Conservation (phyloP, 2,797 vertebrate species). For the Meriones psammophilus region DNA sequence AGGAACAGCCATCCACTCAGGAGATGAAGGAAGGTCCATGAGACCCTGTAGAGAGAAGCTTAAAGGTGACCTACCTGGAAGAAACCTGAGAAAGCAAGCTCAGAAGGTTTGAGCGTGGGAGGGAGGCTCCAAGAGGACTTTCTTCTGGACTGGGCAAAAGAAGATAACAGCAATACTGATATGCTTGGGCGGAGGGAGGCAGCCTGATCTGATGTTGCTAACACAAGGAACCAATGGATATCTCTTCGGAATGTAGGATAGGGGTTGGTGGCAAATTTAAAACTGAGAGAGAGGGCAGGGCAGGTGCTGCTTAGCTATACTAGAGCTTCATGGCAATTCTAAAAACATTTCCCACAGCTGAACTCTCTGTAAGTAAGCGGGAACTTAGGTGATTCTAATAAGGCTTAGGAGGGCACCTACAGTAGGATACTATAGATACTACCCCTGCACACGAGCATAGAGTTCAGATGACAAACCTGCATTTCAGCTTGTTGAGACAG, state of each 20-base stretch:
- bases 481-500: not conserved
- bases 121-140: not conserved
- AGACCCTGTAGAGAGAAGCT: not conserved
- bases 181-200: not conserved
- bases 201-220: not conserved
- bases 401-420: not conserved
- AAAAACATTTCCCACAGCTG: not conserved
- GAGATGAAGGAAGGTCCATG: not conserved
- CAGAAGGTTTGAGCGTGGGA: not conserved
- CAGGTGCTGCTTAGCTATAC: not conserved
- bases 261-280: not conserved
- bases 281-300: not conserved
- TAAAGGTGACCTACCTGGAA: not conserved
- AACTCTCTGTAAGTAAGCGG: not conserved
- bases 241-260: not conserved
- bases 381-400: not conserved
- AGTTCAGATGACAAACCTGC: not conserved
- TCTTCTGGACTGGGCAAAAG: not conserved
- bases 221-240: not conserved
- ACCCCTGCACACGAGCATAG: not conserved
- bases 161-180: not conserved
- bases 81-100: not conserved
- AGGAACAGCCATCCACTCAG: not conserved
- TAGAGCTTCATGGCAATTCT: slow-evolving; percentile 3
- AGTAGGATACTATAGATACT: not conserved